Evolutionary conservation across 2,113 vertebrate genomes (phyloP).

Genomic region (Peromyscus polionotus): DNA sequence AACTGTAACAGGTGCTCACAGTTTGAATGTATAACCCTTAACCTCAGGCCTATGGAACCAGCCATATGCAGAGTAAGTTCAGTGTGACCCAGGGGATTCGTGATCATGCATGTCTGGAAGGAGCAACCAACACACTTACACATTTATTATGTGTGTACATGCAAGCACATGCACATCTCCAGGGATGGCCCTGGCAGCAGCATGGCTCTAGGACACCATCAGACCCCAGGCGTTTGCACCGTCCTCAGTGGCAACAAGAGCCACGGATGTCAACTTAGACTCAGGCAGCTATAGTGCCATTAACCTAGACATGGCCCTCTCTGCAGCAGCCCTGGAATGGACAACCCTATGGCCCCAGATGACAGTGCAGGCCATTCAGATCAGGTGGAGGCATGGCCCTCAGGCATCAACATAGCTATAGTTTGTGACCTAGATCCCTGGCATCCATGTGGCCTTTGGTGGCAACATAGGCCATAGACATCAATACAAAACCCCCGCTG

Average conservation of each 20-base stretch:
- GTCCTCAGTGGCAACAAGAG: no score
- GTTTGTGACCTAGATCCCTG: no score
- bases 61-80: background rate
- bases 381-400: background rate
- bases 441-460: no score
- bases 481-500: no score
- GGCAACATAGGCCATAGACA: no score
- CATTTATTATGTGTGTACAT: background rate
- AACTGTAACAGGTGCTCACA: background rate
- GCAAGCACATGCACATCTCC: background rate
- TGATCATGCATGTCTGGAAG: constrained; percentile 1
- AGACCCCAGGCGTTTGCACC: no score
- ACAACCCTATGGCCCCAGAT: background rate
- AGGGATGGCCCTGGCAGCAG: no score
- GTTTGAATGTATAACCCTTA: constrained; percentile 15
- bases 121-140: background rate
- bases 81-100: background rate
- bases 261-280: no score
- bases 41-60: background rate
- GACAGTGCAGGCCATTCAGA: background rate
- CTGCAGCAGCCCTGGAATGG: background rate
- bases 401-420: background rate
- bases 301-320: background rate
- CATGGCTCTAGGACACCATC: no score
- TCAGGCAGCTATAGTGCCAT: no score